Evolutionary conservation across 1,140 invertebrate genomes (phyloP), one percentile per base, ranked within the genome.

Genomic region (Drosophila watanabei): DNA sequence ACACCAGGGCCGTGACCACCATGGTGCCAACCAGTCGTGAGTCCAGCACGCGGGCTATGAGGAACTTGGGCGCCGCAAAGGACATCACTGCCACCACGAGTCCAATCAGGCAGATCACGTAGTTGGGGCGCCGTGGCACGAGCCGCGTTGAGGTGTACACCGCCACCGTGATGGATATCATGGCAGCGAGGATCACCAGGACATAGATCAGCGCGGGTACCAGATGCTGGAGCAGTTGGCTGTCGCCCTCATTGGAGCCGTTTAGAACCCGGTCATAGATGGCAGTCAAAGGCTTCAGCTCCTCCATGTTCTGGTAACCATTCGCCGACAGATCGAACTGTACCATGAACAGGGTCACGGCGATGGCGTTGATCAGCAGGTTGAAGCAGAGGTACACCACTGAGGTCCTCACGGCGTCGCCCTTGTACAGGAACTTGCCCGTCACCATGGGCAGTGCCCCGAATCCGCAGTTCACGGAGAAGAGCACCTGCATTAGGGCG

Each of bases 371-470:
- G 62, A 93, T 80, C 54, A 93, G 73, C 59, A 93, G 54, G 79
- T 93, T 93, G 52, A 93, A 93, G 70, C 92, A 93, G 16, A 93
- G 66, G 61, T 93, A 93, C 6, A 93, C 91, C 18, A 93, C 80
- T 4, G 92, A 93, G 24, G 92, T 93, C 30, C 93, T 77, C 28
- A 93, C 89, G 4, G 93, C 92, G 52, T 93, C 93, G 8, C 93
- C 92, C 75, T 93, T 93, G 66, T 93, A 93, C 20, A 93, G 73
- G 65, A 93, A 93, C 71, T 93, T 93, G 13, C 93, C 93, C 5
- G 93, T 93, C 10, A 93, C n/a, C 68, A 93, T 92, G 13, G 93
- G 92, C 54, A 93, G 57, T 5, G 84, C 79, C 16, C 93, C 93
- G 41, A 93, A 87, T 32, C 92, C 93, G 39, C 91, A 92, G 51